Evolutionary conservation across 2,888 invertebrate species (phyloP), one percentile per base, ranked within the genome.

Genomic region (Habrosyne pyritoides): DNA sequence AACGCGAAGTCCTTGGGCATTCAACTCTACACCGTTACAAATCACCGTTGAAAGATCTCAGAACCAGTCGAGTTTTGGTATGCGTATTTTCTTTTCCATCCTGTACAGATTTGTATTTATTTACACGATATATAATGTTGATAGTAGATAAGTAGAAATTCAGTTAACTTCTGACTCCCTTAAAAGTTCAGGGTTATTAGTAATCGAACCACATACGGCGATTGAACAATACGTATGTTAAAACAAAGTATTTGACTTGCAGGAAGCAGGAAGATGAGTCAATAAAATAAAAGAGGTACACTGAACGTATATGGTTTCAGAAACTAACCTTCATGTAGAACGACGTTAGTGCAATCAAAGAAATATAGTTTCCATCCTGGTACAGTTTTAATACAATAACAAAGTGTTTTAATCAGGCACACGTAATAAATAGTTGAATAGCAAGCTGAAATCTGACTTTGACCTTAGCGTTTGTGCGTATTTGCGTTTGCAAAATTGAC

Each of bases 11-110:
- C 73, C 73, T 75, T 75, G 75, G 65, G 65, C 69, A 66, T 73
- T 78, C 69, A 71, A 75, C 71, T 72, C 64, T 63, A 59, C 59
- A 66, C 72, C 66, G 73, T 75, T 74, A 70, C 64, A 57, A 70
- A 71, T 71, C 58, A 66, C 64, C 62, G 59, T 61, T 62, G 55
- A 57, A 55, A 42, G 30, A 60, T 54, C 52, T 56, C 47, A 57
- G 60, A 59, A 59, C 55, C 53, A 53, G 52, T 53, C 36, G 47
- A 33, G n/a, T 46, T 55, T 53, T 47, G 49, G 49, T 53, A 60
- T 52, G 52, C 55, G 46, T 28, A 28, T 28, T 30, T 50, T 30
- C 4, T 10, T 10, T 28, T 28, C 14, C 14, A 50, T 47, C 21
- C 46, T 61, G 50, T 30, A 55, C 3, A 14, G 12, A 14, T 12